Base-by-base conservation (phyloP, 2,797 vertebrate genomes). In the Propithecus perrieri region DNA sequence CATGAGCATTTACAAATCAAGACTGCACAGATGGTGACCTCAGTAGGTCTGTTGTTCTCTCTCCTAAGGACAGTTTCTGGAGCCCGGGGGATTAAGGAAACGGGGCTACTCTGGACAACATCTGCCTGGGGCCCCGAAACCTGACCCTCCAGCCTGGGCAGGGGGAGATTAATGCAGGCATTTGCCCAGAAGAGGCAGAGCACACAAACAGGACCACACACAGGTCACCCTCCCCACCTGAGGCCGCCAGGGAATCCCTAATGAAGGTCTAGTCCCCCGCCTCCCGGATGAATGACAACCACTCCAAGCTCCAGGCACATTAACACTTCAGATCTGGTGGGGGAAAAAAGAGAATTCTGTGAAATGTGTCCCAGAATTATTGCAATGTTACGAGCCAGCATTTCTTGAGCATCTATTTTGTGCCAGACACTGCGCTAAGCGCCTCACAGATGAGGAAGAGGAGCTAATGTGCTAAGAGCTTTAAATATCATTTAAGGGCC, bases 11-110 rank as follows among this genome's bases (percentile, higher is more conserved):
- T 71, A 78, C 86, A 85, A 63, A 78, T 43, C 33, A 35, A 84
- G 76, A 74, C 85, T 57, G 92, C 96, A 94, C 98, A 98, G 98
- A 98, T 98, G 98, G 98, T 86, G 97, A 94, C 97, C 97, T 97
- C 87, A 61, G 55, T 74, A 50, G 85, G 95, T 96, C 97, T 87
- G 91, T 55, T 97, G 94, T 97, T 96, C 97, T 80, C 83, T 88
- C 97, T 78, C 33, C 43, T 93, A 75, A 94, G 94, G 92, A 96
- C 96, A 94, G 78, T 89, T 96, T 94, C 95, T 89, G 87, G 92
- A 65, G 96, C 96, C 87, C 72, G 2, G 26, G 43, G 97, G 98
- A 98, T 98, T 98, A 98, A 97, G 97, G 93, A 67, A 93, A 91
- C 91, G 90, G 89, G 89, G 92, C 89, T 96, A 83, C 88, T 88